Evolutionary conservation across 2,113 vertebrate genomes (phyloP).

Genomic region (Corapipo altera): DNA sequence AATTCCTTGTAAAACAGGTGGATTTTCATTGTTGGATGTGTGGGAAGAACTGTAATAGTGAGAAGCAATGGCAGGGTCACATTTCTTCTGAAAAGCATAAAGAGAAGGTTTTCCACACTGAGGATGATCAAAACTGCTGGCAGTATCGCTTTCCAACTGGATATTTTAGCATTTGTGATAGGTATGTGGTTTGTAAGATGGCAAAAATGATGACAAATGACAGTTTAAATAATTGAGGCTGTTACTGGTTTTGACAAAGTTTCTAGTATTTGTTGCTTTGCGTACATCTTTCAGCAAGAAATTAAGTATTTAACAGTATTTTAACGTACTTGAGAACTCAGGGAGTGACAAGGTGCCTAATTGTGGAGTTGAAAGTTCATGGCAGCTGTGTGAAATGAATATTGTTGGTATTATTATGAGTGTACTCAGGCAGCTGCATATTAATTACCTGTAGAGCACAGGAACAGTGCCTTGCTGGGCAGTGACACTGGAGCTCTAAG

Average conservation of each 20-base stretch:
- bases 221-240: background rate
- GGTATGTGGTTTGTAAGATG: slow-evolving; percentile 71
- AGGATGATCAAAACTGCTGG: slow-evolving; percentile 97
- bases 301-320: background rate
- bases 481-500: background rate
- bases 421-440: background rate
- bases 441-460: background rate
- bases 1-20: slow-evolving; percentile 72
- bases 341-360: background rate
- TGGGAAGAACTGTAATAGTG: slow-evolving; percentile 98
- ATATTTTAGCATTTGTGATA: slow-evolving; percentile 91
- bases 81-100: slow-evolving; percentile 99
- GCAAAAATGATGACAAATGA: background rate
- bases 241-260: background rate
- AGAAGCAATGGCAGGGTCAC: slow-evolving; percentile 98
- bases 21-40: slow-evolving; percentile 99
- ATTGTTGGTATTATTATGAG: background rate
- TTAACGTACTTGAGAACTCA: background rate
- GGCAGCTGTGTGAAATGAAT: background rate
- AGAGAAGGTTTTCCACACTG: slow-evolving; percentile 94
- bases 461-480: background rate
- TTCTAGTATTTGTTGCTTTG: background rate
- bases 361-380: background rate
- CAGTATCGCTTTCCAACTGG: slow-evolving; percentile 97
- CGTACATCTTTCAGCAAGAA: background rate